These are phyloP conservation scores for Mustelus asterias DNA, from an alignment of 2,113 vertebrate species.

Conservation along the genomic window DNA sequence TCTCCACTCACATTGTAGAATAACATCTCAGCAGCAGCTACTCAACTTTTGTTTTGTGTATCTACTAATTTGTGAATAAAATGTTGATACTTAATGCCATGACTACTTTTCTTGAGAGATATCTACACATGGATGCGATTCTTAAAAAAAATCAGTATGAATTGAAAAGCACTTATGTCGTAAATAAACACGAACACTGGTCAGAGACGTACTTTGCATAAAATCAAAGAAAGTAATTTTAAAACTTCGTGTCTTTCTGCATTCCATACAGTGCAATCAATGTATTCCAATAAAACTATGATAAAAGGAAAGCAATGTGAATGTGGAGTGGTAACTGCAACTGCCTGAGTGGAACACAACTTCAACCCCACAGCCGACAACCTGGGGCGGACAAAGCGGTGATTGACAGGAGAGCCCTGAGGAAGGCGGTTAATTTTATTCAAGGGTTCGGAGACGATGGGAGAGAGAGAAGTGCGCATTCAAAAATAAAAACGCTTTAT, in stretches of 20 bases:
- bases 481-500: not conserved
- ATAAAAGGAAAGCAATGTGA: not conserved
- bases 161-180: not conserved
- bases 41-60: not conserved
- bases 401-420: conserved; percentile 13
- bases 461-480: not conserved
- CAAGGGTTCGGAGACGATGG: not conserved
- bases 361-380: not conserved
- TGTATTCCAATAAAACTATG: not conserved
- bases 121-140: not conserved
- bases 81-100: not conserved
- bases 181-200: not conserved
- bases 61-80: not conserved
- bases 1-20: no score
- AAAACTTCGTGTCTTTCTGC: not conserved
- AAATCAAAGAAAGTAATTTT: not conserved
- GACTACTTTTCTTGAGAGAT: not conserved
- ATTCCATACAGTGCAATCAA: not conserved
- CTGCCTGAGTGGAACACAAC: not conserved
- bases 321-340: not conserved
- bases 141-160: not conserved
- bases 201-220: not conserved
- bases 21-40: not conserved
- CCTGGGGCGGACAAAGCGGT: not conserved
- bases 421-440: conserved; percentile 13